A percentile compares a stretch with the other conserved stretches of the same genome.
These are phyloP conservation scores for Elegia similella DNA, from an alignment of 2,888 invertebrate species.

Conservation along the genomic window DNA sequence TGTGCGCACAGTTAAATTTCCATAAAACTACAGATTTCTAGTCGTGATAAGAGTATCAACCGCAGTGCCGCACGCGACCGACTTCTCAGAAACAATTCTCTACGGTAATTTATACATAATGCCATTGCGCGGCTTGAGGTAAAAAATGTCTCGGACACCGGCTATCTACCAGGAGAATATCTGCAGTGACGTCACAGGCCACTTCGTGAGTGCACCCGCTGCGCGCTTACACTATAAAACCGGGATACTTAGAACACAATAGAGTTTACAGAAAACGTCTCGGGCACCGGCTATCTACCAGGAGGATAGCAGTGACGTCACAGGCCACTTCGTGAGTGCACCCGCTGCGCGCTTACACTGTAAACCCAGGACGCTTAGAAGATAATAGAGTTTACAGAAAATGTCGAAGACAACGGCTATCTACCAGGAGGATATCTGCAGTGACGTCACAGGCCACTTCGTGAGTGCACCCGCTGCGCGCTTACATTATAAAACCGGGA, in stretches of 20 bases:
- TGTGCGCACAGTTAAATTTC: too few species aligned
- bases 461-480: too few species aligned
- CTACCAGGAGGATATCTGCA: too few species aligned
- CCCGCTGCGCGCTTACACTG: too few species aligned
- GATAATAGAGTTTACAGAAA: too few species aligned
- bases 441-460: too few species aligned
- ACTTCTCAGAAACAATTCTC: not conserved
- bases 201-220: constrained; percentile 10
- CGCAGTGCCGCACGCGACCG: not conserved
- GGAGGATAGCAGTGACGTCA: too few species aligned
- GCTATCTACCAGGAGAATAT: not conserved
- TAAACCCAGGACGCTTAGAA: too few species aligned
- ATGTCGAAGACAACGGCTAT: too few species aligned
- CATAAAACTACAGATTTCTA: not conserved
- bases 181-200: constrained; percentile 13
- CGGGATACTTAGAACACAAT: not conserved
- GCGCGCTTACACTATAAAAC: not conserved
- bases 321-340: too few species aligned
- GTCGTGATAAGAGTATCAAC: not conserved
- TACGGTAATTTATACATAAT: not conserved
- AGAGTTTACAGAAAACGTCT: not conserved
- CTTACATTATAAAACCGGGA: too few species aligned
- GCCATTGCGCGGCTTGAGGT: not conserved
- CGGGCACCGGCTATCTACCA: too few species aligned
- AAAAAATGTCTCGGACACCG: not conserved